Conservation (phyloP, 2,888 invertebrate genomes). For the Agrochola macilenta region DNA sequence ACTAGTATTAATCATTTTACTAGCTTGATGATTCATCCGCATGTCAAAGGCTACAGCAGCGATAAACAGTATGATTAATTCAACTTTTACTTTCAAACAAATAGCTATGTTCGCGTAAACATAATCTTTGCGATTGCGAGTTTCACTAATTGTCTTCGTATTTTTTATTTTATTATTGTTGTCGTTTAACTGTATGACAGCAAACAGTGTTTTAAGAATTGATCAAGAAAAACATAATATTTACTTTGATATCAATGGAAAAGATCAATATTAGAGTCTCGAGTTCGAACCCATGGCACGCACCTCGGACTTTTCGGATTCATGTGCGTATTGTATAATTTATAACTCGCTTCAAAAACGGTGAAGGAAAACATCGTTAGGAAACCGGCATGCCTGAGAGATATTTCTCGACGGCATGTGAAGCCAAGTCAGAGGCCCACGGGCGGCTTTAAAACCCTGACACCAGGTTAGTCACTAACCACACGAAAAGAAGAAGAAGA, state of each 20-base stretch:
- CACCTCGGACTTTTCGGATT: no score
- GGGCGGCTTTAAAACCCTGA: no score
- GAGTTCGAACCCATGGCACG: no score
- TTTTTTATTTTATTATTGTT: constrained; percentile 10
- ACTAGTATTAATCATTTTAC: constrained; percentile 13
- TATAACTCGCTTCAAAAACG: no score
- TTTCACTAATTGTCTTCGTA: constrained; percentile 30
- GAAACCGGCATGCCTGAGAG: no score
- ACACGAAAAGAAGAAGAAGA: no score
- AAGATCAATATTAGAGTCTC: no score
- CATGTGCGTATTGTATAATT: no score
- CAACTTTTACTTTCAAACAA: constrained; percentile 62
- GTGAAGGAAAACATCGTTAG: no score
- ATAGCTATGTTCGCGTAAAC: constrained; percentile 36
- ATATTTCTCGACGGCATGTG: no score
- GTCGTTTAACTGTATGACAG: neutral
- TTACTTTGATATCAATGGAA: neutral
- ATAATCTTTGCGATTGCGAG: constrained; percentile 32
- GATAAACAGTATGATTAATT: constrained; percentile 53
- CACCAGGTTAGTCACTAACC: no score
- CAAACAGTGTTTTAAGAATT: constrained; percentile 9
- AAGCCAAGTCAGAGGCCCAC: no score
- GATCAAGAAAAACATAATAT: neutral
- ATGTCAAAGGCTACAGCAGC: constrained; percentile 56
- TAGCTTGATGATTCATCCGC: constrained; percentile 35